Conservation (phyloP, 2,888 invertebrate genomes). For the Watsonalla binaria region DNA sequence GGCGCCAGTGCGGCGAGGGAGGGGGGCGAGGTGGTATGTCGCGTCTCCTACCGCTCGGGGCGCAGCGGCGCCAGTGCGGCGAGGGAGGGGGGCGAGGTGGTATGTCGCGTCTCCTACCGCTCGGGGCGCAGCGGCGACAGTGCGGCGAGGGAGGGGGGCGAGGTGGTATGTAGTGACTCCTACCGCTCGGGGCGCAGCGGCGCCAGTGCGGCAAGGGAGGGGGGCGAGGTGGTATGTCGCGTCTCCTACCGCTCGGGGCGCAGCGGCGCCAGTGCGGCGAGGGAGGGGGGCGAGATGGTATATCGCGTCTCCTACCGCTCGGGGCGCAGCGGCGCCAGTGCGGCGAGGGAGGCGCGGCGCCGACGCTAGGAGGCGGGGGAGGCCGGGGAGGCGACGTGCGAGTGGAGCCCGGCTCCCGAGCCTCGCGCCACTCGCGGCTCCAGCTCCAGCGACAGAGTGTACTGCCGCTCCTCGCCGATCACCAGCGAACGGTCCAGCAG, state of each 20-base stretch:
- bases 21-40: too few relatives aligned
- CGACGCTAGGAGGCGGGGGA: constrained; percentile 70
- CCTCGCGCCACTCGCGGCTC: constrained; percentile 85
- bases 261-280: constrained; percentile 64
- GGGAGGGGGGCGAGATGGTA: constrained; percentile 59
- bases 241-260: constrained; percentile 15
- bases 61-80: too few relatives aligned
- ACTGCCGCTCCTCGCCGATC: constrained; percentile 90
- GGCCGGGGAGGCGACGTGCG: constrained; percentile 34
- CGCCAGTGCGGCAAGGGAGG: constrained; percentile 67
- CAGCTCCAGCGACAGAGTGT: constrained; percentile 88
- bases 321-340: constrained; percentile 55
- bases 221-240: constrained; percentile 47
- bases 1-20: too few relatives aligned
- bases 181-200: constrained; percentile 36
- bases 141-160: constrained; percentile 67
- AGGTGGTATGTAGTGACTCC: constrained; percentile 31
- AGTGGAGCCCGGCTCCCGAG: constrained; percentile 42
- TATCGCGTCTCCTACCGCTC: too few relatives aligned
- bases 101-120: too few relatives aligned
- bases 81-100: too few relatives aligned
- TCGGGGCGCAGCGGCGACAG: constrained; percentile 50
- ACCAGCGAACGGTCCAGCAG: constrained; percentile 87
- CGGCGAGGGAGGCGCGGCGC: constrained; percentile 71
- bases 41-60: too few relatives aligned